Conservation (phyloP, 2,888 invertebrate species). For the Drosophila paracracens region DNA sequence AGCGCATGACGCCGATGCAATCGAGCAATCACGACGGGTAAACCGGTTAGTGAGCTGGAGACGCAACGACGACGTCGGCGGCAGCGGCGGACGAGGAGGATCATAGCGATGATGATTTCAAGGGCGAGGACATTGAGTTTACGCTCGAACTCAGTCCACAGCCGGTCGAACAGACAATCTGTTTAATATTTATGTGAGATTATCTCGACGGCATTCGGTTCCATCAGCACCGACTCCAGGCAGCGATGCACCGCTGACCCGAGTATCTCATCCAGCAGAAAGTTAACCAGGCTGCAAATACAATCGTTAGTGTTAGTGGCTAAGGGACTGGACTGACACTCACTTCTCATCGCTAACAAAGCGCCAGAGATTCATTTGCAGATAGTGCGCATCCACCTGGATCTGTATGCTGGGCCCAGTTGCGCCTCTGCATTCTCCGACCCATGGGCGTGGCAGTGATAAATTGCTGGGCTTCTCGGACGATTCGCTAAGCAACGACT, state of each 20-base stretch:
- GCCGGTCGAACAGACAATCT: constrained; percentile 35
- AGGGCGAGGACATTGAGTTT: constrained; percentile 63
- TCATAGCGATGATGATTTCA: constrained; percentile 45
- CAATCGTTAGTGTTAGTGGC: background rate
- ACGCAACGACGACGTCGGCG: constrained; percentile 48
- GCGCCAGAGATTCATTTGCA: constrained; percentile 97
- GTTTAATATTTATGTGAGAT: constrained; percentile 86
- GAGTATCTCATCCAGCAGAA: constrained; percentile 97
- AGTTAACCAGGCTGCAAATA: constrained; percentile 92
- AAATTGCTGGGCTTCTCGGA: constrained; percentile 90
- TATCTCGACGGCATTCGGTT: constrained; percentile 97
- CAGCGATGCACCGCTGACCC: constrained; percentile 97
- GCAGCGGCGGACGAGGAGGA: constrained; percentile 32
- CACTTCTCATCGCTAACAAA: constrained; percentile 98
- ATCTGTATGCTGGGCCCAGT: constrained; percentile 88
- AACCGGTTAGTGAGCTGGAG: constrained; percentile 36
- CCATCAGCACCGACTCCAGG: constrained; percentile 96
- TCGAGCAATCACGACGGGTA: constrained; percentile 40
- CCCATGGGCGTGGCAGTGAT: constrained; percentile 87
- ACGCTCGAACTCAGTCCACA: constrained; percentile 58
- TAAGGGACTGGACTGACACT: background rate
- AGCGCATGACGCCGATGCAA: constrained; percentile 46
- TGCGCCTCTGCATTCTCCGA: no score
- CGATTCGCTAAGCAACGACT: constrained; percentile 90
- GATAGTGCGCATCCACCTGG: constrained; percentile 98